Conservation (phyloP, 2,797 vertebrate genomes). For the Cichlasoma orientale region DNA sequence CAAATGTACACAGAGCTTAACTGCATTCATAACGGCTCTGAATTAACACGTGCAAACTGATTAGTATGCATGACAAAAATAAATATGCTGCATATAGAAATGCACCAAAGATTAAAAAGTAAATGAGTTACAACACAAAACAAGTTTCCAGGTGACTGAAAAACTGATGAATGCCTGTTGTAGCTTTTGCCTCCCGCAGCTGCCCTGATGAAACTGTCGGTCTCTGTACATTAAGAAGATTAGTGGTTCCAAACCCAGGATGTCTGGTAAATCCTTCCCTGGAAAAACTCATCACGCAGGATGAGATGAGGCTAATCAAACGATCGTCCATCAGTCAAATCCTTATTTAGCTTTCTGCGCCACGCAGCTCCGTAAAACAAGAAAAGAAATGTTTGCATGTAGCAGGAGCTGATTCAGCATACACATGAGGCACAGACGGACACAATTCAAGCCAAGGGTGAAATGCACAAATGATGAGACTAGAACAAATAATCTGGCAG, state of each 20-base stretch:
- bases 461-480: neutral
- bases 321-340: neutral
- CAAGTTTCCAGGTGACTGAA: neutral
- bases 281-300: constrained; percentile 11
- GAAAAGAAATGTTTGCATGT: neutral
- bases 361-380: neutral
- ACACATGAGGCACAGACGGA: neutral
- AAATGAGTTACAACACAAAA: neutral
- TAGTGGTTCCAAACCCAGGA: neutral
- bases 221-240: neutral
- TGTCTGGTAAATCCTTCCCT: constrained; percentile 11
- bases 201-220: neutral
- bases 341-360: neutral
- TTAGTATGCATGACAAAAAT: neutral
- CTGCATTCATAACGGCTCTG: neutral
- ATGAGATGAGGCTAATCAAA: neutral
- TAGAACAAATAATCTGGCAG: neutral
- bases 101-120: neutral
- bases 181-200: neutral
- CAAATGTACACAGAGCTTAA: neutral
- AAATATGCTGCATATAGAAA: neutral
- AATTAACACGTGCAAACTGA: neutral
- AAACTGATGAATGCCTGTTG: neutral
- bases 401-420: neutral
- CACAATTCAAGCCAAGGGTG: neutral